These are phyloP conservation scores for Trichonephila clavata DNA, from an alignment of 1,140 invertebrate genomes.

Conservation along the genomic window DNA sequence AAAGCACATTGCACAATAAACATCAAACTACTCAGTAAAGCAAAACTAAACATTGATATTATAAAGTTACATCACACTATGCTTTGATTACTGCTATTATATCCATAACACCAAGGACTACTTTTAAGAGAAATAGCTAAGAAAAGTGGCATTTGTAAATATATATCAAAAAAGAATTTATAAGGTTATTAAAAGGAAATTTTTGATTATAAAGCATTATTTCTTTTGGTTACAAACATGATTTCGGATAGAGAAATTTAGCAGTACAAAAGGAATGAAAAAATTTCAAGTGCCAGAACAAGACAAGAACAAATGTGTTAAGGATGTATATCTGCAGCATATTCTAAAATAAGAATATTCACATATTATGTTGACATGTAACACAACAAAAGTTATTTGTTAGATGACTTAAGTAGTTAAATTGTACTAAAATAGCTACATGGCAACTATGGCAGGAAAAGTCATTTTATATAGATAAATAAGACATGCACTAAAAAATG, in stretches of 20 bases:
- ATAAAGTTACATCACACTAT: not conserved
- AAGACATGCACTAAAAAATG: no score
- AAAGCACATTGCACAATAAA: conserved; percentile 25
- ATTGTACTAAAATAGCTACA: no score
- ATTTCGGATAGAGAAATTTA: not conserved
- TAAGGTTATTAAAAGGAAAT: not conserved
- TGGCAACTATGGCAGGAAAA: no score
- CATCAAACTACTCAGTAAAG: conserved; percentile 1
- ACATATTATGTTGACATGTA: no score
- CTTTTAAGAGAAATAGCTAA: not conserved
- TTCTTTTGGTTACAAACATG: not conserved
- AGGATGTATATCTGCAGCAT: no score
- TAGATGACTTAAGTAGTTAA: no score
- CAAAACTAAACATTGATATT: conserved; percentile 7
- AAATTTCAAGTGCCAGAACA: not conserved
- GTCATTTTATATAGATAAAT: no score
- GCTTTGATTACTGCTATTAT: not conserved
- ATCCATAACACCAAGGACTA: conserved; percentile 7
- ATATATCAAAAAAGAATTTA: not conserved
- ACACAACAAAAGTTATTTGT: no score
- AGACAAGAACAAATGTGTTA: not conserved
- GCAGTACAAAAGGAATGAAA: not conserved
- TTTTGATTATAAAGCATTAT: not conserved
- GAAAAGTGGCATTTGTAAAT: conserved; percentile 14
- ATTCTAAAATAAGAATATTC: no score